Conservation (phyloP, 1,140 invertebrate species). For the Lutraria rhynchaena region DNA sequence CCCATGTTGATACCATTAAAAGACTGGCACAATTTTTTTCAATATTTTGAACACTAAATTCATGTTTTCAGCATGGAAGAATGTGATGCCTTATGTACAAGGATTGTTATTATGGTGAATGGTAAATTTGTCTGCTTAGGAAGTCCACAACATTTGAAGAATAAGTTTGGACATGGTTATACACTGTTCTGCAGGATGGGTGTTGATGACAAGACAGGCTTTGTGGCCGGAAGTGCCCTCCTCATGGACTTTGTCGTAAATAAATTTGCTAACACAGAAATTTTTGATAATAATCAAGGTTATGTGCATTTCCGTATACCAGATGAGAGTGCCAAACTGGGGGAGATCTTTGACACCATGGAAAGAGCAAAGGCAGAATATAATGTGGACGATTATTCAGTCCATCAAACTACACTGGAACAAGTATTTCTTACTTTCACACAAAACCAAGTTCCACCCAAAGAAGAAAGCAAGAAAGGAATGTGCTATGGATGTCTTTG, state of each 20-base stretch:
- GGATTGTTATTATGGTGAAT: slow-evolving; percentile 84
- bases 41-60: not conserved
- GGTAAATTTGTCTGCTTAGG: slow-evolving; percentile 82
- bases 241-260: slow-evolving; percentile 64
- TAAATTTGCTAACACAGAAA: slow-evolving; percentile 73
- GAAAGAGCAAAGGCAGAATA: slow-evolving; percentile 83
- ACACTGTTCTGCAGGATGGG: slow-evolving; percentile 80
- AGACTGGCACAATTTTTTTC: not conserved
- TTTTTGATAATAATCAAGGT: slow-evolving; percentile 88
- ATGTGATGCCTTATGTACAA: slow-evolving; percentile 84
- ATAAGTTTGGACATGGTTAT: slow-evolving; percentile 81
- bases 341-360: slow-evolving; percentile 86
- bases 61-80: slow-evolving; percentile 83
- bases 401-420: slow-evolving; percentile 90
- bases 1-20: not conserved
- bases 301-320: slow-evolving; percentile 84
- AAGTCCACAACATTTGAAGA: slow-evolving; percentile 83
- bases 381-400: slow-evolving; percentile 88
- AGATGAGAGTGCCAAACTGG: slow-evolving; percentile 83
- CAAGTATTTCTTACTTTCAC: slow-evolving; percentile 86
- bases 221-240: slow-evolving; percentile 37
- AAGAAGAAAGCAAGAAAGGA: slow-evolving; percentile 34
- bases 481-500: not conserved
- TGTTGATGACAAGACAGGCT: slow-evolving; percentile 28
- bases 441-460: slow-evolving; percentile 79